Conservation (phyloP, 2,888 invertebrate genomes). For the Xestia ashworthii region DNA sequence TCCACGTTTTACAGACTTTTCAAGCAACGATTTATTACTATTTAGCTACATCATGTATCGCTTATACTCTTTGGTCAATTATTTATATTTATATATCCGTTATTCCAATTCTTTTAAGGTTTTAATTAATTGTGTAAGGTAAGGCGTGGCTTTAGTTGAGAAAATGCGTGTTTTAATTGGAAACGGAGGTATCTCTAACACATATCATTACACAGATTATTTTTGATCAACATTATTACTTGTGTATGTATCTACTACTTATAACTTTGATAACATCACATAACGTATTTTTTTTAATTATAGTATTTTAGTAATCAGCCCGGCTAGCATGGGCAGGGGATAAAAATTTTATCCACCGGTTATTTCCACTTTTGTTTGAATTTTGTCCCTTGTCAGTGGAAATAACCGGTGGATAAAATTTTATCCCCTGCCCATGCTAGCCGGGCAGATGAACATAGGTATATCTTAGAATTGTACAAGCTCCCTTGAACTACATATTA, state of each 20-base stretch:
- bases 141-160: constrained; percentile 18
- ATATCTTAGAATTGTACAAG: background rate
- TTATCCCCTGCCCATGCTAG: no score
- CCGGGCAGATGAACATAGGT: background rate
- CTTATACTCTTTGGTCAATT: constrained; percentile 5
- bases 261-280: background rate
- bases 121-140: constrained; percentile 33
- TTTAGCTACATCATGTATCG: constrained; percentile 20
- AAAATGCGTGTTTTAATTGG: constrained; percentile 3
- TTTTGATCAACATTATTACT: background rate
- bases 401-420: no score
- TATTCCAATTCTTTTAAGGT: constrained; percentile 46
- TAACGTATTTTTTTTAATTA: background rate
- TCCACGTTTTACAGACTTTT: constrained; percentile 31
- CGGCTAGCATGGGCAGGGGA: no score
- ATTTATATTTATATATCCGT: constrained; percentile 31
- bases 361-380: no score
- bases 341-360: no score
- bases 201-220: background rate
- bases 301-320: background rate
- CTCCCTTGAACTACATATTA: background rate
- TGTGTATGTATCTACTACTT: background rate
- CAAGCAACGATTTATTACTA: constrained; percentile 33
- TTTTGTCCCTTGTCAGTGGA: no score
- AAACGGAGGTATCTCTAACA: background rate